Evolutionary conservation across 2,797 vertebrate species (phyloP).

Genomic region (Clarias laeviceps): DNA sequence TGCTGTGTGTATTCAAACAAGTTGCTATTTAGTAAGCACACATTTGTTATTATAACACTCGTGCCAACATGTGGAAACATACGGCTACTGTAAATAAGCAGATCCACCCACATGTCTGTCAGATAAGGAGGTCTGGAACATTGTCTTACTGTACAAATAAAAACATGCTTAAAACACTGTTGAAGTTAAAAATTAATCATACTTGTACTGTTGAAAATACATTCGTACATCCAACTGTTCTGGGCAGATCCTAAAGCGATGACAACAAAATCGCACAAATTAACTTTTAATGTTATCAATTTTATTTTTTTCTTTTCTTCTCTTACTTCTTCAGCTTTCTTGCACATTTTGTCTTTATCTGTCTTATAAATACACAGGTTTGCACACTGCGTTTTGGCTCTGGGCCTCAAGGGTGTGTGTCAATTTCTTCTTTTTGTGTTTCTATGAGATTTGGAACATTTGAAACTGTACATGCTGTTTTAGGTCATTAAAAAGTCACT

Average conservation of each 20-base stretch:
- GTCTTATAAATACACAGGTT: not conserved
- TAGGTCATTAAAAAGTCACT: not conserved
- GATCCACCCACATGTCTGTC: not conserved
- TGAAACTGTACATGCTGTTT: not conserved
- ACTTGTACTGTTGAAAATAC: not conserved
- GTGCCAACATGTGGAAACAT: slow-evolving; percentile 29
- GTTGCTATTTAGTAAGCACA: slow-evolving; percentile 49
- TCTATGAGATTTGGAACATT: not conserved
- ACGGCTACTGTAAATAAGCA: slow-evolving; percentile 36
- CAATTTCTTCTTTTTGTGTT: not conserved
- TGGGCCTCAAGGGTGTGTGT: slow-evolving; percentile 2
- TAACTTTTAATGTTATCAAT: not conserved
- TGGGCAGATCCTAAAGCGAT: not conserved
- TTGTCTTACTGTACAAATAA: not conserved
- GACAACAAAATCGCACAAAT: not conserved
- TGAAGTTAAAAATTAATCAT: slow-evolving; percentile 1
- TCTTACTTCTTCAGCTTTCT: not conserved
- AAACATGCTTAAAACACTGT: not conserved
- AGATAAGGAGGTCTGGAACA: slow-evolving; percentile 4
- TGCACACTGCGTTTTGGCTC: not conserved
- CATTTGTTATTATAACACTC: slow-evolving; percentile 48
- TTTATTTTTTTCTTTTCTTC: not conserved
- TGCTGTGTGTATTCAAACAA: slow-evolving; percentile 47
- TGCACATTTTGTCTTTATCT: not conserved
- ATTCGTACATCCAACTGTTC: not conserved